phyloP scores from a whole-genome alignment of 2,113 vertebrate species.

The Nannobrachium achirus region DNA sequence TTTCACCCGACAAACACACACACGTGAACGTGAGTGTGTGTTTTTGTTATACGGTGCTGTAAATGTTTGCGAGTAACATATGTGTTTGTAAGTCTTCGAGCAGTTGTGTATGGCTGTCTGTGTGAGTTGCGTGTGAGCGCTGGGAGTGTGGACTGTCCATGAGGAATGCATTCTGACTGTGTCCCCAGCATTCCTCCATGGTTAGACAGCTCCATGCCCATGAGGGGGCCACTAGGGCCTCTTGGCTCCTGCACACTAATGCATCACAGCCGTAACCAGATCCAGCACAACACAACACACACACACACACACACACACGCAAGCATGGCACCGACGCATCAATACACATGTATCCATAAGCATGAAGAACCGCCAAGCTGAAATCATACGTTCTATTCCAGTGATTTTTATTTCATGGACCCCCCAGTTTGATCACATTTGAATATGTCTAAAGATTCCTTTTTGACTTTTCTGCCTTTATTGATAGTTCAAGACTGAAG shows the following conservation, averaged over 20 bases:
- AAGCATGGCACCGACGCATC: conserved; percentile 40
- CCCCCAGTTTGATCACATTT: too few species aligned
- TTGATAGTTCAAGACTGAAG: too few species aligned
- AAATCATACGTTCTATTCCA: too few species aligned
- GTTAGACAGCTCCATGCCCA: conserved; percentile 63
- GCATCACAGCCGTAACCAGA: conserved; percentile 59
- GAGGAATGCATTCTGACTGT: conserved; percentile 55
- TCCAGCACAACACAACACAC: conserved; percentile 49
- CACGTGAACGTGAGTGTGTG: too few species aligned
- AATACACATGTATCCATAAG: conserved; percentile 24
- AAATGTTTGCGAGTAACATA: conserved; percentile 27
- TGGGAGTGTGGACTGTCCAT: conserved; percentile 39
- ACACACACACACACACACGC: conserved; percentile 39
- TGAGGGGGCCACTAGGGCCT: conserved; percentile 66
- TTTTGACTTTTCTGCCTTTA: too few species aligned
- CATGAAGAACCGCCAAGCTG: too few species aligned
- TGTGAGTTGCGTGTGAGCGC: conserved; percentile 40
- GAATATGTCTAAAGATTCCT: too few species aligned
- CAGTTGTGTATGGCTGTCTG: conserved; percentile 16
- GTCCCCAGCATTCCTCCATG: conserved; percentile 66
- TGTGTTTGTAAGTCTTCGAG: conserved; percentile 35
- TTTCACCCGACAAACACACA: conserved; percentile 9
- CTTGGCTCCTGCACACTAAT: conserved; percentile 68
- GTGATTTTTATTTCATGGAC: too few species aligned
- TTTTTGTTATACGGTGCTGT: conserved; percentile 34